Evolutionary conservation across 1,140 invertebrate genomes (phyloP).

Genomic region (Holotrichia oblita): DNA sequence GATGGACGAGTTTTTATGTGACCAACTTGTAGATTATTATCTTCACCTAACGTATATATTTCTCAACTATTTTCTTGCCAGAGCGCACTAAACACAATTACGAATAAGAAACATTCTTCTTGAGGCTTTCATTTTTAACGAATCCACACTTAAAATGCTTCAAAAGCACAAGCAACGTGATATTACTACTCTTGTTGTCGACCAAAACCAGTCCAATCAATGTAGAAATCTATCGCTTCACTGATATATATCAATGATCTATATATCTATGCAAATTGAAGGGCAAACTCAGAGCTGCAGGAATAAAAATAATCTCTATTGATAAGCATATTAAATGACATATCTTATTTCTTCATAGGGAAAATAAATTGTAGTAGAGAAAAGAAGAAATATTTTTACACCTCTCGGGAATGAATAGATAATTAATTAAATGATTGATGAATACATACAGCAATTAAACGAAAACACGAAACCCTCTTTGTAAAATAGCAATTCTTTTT

Average conservation of each 20-base stretch:
- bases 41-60: background rate
- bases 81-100: background rate
- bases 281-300: background rate
- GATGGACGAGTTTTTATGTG: background rate
- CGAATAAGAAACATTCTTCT: background rate
- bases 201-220: constrained; percentile 3
- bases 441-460: background rate
- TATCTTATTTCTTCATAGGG: constrained; percentile 31
- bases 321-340: constrained; percentile 35
- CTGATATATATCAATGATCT: too few relatives aligned
- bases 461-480: too few relatives aligned
- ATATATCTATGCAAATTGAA: constrained; percentile 2
- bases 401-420: background rate
- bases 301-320: constrained; percentile 38
- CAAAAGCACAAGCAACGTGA: background rate
- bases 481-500: too few relatives aligned
- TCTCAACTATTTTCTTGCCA: constrained; percentile 21
- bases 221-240: background rate
- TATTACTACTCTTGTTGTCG: background rate
- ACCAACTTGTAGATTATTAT: background rate
- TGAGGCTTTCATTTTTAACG: background rate
- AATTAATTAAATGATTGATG: background rate
- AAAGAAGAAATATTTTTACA: constrained; percentile 23
- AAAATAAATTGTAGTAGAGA: constrained; percentile 3
- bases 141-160: constrained; percentile 1